A percentile compares a stretch with the other conserved stretches of the same genome.
Conservation (phyloP, 1,140 invertebrate species). For the Lordiphosa collinella region DNA sequence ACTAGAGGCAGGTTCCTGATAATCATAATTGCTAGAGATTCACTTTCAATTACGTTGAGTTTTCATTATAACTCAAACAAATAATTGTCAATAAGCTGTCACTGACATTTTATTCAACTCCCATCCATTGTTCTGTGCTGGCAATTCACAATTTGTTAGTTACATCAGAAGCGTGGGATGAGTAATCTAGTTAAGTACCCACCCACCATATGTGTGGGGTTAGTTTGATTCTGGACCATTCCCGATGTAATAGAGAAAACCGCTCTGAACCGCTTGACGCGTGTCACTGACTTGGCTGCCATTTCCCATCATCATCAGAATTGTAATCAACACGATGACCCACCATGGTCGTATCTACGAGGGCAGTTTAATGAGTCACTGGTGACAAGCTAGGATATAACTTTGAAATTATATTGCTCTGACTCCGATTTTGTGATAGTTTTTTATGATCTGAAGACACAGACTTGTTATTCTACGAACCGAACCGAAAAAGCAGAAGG, state of each 20-base stretch:
- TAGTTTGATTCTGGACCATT: too few species aligned
- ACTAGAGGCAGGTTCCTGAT: constrained; percentile 4
- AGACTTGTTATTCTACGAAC: too few species aligned
- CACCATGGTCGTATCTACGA: constrained; percentile 36
- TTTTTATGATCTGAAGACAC: too few species aligned
- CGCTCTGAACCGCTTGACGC: constrained; percentile 28
- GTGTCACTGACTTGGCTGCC: constrained; percentile 33
- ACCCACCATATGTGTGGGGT: background rate
- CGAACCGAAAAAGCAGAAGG: too few species aligned
- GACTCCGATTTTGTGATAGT: too few species aligned
- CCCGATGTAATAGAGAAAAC: constrained; percentile 15
- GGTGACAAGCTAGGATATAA: too few species aligned
- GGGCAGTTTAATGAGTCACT: constrained; percentile 5
- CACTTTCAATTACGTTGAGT: background rate
- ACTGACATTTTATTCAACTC: too few species aligned
- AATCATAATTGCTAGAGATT: constrained; percentile 2
- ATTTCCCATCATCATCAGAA: constrained; percentile 20
- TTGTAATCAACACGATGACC: constrained; percentile 43
- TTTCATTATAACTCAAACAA: too few species aligned
- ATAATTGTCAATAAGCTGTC: too few species aligned
- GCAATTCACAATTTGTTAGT: background rate
- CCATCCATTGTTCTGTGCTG: background rate
- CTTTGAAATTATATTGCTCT: too few species aligned
- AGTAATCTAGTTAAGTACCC: constrained; percentile 2
- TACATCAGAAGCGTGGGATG: constrained; percentile 4